Evolutionary conservation across 2,797 vertebrate genomes (phyloP).

Genomic region (Arnoldichthys spilopterus): DNA sequence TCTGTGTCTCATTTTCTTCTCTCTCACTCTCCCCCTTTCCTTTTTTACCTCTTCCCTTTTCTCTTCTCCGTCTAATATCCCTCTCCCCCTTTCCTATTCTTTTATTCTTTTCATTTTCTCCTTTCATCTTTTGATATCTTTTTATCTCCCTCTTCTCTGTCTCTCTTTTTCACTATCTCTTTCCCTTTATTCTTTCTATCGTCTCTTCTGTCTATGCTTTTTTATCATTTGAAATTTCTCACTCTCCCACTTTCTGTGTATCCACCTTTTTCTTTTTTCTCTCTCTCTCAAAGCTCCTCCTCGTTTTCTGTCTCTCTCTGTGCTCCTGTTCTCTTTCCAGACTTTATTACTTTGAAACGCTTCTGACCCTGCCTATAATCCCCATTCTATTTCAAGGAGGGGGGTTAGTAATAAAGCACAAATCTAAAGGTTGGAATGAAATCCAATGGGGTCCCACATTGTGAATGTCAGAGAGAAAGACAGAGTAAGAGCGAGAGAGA

Average conservation of each 20-base stretch:
- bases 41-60: not conserved
- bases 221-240: not conserved
- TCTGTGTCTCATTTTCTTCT: not conserved
- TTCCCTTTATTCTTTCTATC: not conserved
- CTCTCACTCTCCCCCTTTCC: slow-evolving; percentile 23
- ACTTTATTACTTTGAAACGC: slow-evolving; percentile 71
- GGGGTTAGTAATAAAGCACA: slow-evolving; percentile 69
- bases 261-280: not conserved
- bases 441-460: slow-evolving; percentile 59
- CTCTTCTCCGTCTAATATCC: not conserved
- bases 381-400: slow-evolving; percentile 65
- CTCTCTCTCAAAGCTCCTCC: slow-evolving; percentile 1
- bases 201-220: not conserved
- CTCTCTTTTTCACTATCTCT: slow-evolving; percentile 6
- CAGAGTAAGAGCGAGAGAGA: slow-evolving; percentile 59
- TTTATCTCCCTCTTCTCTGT: not conserved
- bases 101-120: not conserved
- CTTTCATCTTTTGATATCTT: not conserved
- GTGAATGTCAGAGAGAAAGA: slow-evolving; percentile 61
- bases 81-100: not conserved
- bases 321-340: slow-evolving; percentile 48
- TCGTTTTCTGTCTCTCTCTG: not conserved
- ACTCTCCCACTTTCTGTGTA: not conserved
- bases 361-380: slow-evolving; percentile 60
- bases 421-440: slow-evolving; percentile 59